Evolutionary conservation across 1,140 invertebrate species (phyloP).

Genomic region (Cylas formicarius): DNA sequence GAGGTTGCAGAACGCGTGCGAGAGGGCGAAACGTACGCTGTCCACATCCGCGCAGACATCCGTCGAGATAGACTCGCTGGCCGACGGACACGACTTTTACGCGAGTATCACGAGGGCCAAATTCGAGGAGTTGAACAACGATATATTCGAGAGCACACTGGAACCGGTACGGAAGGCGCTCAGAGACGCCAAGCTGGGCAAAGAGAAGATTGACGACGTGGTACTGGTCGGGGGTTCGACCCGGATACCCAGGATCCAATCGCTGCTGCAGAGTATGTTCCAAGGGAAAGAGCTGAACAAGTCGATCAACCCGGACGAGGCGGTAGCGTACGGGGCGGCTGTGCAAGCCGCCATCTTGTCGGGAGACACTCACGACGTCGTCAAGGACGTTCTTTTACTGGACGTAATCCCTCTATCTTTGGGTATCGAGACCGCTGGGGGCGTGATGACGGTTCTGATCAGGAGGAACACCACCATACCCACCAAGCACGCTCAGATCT

Average conservation of each 20-base stretch:
- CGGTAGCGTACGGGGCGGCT: constrained; percentile 69
- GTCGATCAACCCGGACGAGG: constrained; percentile 67
- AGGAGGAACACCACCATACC: constrained; percentile 52
- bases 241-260: constrained; percentile 56
- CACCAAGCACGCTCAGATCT: constrained; percentile 47
- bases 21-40: constrained; percentile 75
- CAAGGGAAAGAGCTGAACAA: constrained; percentile 60
- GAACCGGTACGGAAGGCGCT: constrained; percentile 54
- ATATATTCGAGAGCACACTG: constrained; percentile 51
- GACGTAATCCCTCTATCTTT: constrained; percentile 25
- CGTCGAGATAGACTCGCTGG: constrained; percentile 66
- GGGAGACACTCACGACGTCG: constrained; percentile 46
- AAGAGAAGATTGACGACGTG: constrained; percentile 34
- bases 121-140: constrained; percentile 62
- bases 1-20: constrained; percentile 55
- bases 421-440: constrained; percentile 45
- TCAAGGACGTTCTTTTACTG: constrained; percentile 50
- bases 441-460: constrained; percentile 43
- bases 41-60: constrained; percentile 62
- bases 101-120: constrained; percentile 61
- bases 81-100: constrained; percentile 65
- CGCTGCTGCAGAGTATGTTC: constrained; percentile 54
- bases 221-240: constrained; percentile 42
- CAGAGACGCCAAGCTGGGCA: constrained; percentile 59
- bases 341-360: constrained; percentile 65